These are phyloP conservation scores for Donacobius atricapilla DNA, from an alignment of 2,113 vertebrate species.

Conservation along the genomic window DNA sequence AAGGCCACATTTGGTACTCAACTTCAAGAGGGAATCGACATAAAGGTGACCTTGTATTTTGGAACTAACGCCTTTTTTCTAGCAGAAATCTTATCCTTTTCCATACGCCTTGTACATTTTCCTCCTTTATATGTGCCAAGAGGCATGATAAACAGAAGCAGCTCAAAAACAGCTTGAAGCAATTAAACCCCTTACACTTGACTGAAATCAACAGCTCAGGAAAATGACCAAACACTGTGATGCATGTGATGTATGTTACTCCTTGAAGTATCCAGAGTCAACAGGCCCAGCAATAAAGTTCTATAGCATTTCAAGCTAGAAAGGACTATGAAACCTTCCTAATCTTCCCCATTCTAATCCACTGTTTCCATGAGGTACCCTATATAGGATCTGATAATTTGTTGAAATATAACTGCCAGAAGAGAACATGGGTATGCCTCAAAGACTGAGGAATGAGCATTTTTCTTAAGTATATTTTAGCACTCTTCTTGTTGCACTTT, in stretches of 20 bases:
- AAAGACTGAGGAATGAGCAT: neutral
- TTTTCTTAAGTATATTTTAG: neutral
- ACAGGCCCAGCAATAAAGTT: neutral
- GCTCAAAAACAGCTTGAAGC: neutral
- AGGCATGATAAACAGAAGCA: neutral
- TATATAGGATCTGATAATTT: neutral
- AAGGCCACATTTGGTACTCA: neutral
- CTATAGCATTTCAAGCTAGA: neutral
- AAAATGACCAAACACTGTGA: neutral
- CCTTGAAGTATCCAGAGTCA: neutral
- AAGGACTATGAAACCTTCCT: neutral
- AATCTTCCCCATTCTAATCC: neutral
- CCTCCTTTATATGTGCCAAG: neutral
- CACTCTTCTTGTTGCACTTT: neutral
- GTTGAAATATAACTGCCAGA: neutral
- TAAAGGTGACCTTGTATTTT: neutral
- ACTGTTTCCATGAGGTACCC: neutral
- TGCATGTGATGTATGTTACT: neutral
- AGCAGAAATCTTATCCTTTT: neutral
- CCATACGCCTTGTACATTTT: neutral
- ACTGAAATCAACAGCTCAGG: neutral
- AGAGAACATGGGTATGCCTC: neutral
- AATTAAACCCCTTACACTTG: neutral
- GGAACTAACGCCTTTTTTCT: neutral
- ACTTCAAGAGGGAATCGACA: neutral